Base-by-base conservation (phyloP, 2,113 vertebrate genomes). In the Dasypus novemcinctus region DNA sequence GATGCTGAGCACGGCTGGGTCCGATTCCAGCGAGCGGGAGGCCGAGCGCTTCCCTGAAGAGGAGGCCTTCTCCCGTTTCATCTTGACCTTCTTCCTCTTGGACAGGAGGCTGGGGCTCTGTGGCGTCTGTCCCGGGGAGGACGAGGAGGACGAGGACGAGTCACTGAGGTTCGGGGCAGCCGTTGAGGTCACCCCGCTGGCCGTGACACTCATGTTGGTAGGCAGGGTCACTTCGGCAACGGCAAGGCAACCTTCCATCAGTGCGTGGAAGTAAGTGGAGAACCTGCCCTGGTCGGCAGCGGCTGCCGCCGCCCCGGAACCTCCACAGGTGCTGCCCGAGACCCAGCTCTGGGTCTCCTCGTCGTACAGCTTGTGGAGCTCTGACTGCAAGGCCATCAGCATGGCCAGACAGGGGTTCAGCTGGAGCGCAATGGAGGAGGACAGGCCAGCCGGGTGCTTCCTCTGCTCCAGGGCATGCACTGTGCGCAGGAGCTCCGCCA, bases 11-110 rank as follows among this genome's bases (percentile, higher is more conserved):
- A 99, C 82, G 0, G 99, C 87, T 0, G 99, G 90, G 49, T 99
- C 99, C 0, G 99, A 98, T 23, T 99, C 99, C 0, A 98, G 97
- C 0, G 98, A 84, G 17, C 98, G 98, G 57, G 98, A 98, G 0
- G 99, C 98, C 64, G 98, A 96, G 0, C 99, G 98, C 95, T 99
- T 99, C 72, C 99, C 99, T 0, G 99, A 98, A 97, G 98, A 98
- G 1, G 98, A 98, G 0, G 99, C 98, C 95, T 99, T 99, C n/a
- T 99, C 99, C 5, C 99, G 98, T 98, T 99, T 99, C 99, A 99
- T 99, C 98, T 99, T 99, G 46, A 99, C 99, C 93, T 99, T 99
- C 87, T 99, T 99, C 81, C 99, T 98, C 97, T 99, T 99, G 4
- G 99, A 99, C 14, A 99, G 98, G 93, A 99, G 98, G 96, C 99